Base-by-base conservation (phyloP, 2,888 invertebrate genomes). In the Cephus nigrinus region DNA sequence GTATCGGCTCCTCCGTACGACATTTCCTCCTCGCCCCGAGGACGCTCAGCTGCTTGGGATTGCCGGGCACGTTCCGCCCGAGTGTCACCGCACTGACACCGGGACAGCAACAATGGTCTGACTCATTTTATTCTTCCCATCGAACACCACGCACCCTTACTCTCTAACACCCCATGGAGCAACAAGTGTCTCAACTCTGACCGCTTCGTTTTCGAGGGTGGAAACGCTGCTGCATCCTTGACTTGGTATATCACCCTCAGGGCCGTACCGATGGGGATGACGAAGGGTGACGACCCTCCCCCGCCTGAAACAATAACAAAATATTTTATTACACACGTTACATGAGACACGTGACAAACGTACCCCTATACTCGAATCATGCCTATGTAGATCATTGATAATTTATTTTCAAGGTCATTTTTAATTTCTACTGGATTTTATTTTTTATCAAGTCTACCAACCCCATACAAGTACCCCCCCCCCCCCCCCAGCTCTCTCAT, bases 111-210 rank as follows among this genome's bases (percentile, higher is more conserved):
- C 75, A 78, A 9, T 23, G 55, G 78, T 73, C 68, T 69, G 11
- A 40, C 69, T 73, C 80, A 80, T 80, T 79, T 80, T 79, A 78
- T 76, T 76, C 68, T 74, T 31, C 31, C 71, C 71, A 71, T 71
- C 71, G 71, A 71, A 31, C 71, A 15, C 71, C 71, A 33, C 71
- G 71, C 71, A 33, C 71, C 31, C 71, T 31, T 33, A 71, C 31
- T 31, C 31, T 31, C 71, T 79, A 82, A 68, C 73, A 77, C 79
- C 81, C 77, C 75, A 34, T 78, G 81, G 80, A 80, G 84, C 84
- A 83, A 84, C 84, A 83, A 84, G 83, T 84, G 83, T 82, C 83
- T 80, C 78, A 79, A 80, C 80, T 76, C 80, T 78, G 82, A 78
- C 81, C 78, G 80, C 78, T 82, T 82, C 82, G 80, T 82, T 83